Conservation (phyloP, 2,888 invertebrate genomes). For the Pterobdella sp. region DNA sequence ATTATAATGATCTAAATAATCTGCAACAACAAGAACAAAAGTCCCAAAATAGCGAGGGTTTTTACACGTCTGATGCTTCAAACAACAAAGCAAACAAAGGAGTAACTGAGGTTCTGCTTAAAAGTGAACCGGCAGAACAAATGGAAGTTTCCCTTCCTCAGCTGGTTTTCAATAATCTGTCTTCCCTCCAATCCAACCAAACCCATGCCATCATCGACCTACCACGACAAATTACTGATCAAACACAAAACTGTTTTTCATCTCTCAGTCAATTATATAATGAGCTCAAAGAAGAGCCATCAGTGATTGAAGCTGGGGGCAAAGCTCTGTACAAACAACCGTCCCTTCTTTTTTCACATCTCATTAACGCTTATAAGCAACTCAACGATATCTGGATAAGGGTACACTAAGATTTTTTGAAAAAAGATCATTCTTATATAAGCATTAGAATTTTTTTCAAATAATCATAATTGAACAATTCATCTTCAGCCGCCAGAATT, state of each 20-base stretch:
- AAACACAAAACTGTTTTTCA: background rate
- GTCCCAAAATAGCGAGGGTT: background rate
- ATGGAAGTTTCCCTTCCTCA: background rate
- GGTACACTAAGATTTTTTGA: slow-evolving; percentile 16
- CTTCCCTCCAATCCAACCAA: slow-evolving; percentile 12
- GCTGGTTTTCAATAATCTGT: background rate
- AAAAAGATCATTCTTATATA: background rate
- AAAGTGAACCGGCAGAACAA: slow-evolving; percentile 12
- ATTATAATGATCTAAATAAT: background rate
- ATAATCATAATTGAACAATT: no score
- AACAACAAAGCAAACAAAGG: background rate
- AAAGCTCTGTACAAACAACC: slow-evolving; percentile 18
- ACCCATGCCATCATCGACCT: background rate
- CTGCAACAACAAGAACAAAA: slow-evolving; percentile 14
- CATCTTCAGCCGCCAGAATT: slow-evolving; percentile 30
- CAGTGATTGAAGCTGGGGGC: background rate
- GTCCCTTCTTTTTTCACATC: slow-evolving; percentile 24
- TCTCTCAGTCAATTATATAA: slow-evolving; percentile 17
- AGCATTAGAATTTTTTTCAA: background rate
- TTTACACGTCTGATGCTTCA: background rate
- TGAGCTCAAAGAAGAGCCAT: background rate
- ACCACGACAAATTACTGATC: background rate
- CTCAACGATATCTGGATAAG: slow-evolving; percentile 32
- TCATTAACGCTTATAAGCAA: slow-evolving; percentile 31
- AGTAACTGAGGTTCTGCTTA: background rate